Evolutionary conservation across 2,113 vertebrate genomes (phyloP), one percentile per base, ranked within the genome.

Genomic region (Ceyx melanurus): DNA sequence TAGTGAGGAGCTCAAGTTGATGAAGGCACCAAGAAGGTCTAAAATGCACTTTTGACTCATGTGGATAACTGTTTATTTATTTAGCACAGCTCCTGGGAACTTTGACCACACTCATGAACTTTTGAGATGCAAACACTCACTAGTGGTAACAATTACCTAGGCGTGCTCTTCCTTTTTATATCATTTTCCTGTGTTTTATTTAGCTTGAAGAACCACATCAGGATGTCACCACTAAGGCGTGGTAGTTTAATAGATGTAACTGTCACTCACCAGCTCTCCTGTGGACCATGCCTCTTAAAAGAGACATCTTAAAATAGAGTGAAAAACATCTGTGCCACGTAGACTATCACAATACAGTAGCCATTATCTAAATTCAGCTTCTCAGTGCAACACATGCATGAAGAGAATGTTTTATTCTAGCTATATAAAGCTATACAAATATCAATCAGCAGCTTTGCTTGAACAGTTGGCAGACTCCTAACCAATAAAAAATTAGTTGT

Each of bases 111-210:
- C 70, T 95, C 88, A 66, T 28, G 88, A 92, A 92, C 97, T 93
- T 90, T 21, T 21, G 54, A 92, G 85, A 61, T 91, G 84, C 83
- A 84, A 95, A 95, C 94, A 90, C 89, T 93, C 86, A 90, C 75
- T 93, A 84, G 96, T 97, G 97, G 96, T 94, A 97, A 96, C 97
- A 98, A 98, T 97, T 98, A 97, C 91, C 96, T 91, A 95, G 96
- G 93, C 81, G 28, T 92, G 91, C 87, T 95, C 95, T 94, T 95
- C 94, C 94, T 96, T 96, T 97, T 92, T 97, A 87, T 96, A 96
- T 94, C 48, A 54, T 72, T 83, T 97, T 95, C 88, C 97, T 95
- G 95, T 66, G 95, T 96, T 97, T 97, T 97, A 94, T 98, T 98
- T 97, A 97, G 97, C 91, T 96, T 92, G 70, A 64, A 96, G 90